Conservation (phyloP, 2,888 invertebrate species). For the Drosophila colorata region DNA sequence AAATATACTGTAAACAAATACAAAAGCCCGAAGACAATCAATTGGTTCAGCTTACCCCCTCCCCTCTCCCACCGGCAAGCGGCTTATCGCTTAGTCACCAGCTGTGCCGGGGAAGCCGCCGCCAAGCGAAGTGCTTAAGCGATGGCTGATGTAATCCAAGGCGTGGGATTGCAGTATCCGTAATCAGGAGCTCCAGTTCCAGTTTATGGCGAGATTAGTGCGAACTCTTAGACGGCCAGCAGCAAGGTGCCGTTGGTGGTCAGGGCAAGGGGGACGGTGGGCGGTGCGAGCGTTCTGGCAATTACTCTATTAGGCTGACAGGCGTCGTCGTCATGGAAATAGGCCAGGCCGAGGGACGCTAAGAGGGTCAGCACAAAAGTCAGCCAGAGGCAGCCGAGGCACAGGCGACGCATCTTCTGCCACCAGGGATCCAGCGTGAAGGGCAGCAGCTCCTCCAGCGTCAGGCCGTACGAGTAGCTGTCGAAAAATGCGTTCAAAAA, state of each 20-base stretch:
- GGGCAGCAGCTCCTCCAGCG: constrained; percentile 86
- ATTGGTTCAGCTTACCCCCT: not conserved
- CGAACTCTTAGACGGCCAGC: constrained; percentile 42
- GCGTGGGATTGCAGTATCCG: constrained; percentile 53
- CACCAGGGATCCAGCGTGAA: constrained; percentile 86
- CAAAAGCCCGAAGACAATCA: constrained; percentile 13
- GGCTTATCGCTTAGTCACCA: constrained; percentile 38
- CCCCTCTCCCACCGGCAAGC: not conserved
- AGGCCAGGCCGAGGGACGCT: constrained; percentile 85
- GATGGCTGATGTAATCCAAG: constrained; percentile 63
- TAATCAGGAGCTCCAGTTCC: constrained; percentile 31
- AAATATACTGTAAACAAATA: not conserved
- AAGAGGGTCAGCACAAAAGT: constrained; percentile 86
- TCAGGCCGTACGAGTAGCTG: constrained; percentile 83
- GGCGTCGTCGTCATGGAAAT: constrained; percentile 50
- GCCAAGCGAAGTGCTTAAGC: constrained; percentile 1
- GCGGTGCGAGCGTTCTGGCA: constrained; percentile 40
- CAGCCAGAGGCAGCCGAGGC: constrained; percentile 86
- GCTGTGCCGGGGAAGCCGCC: constrained; percentile 17
- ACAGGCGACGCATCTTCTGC: constrained; percentile 85
- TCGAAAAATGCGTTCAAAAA: constrained; percentile 25
- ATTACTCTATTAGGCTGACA: constrained; percentile 46
- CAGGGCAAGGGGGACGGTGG: constrained; percentile 39
- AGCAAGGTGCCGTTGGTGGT: constrained; percentile 34
- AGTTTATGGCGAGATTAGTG: constrained; percentile 20